Evolutionary conservation across 2,888 invertebrate species (phyloP), one percentile per base, ranked within the genome.

Genomic region (Pseudoips prasinana): DNA sequence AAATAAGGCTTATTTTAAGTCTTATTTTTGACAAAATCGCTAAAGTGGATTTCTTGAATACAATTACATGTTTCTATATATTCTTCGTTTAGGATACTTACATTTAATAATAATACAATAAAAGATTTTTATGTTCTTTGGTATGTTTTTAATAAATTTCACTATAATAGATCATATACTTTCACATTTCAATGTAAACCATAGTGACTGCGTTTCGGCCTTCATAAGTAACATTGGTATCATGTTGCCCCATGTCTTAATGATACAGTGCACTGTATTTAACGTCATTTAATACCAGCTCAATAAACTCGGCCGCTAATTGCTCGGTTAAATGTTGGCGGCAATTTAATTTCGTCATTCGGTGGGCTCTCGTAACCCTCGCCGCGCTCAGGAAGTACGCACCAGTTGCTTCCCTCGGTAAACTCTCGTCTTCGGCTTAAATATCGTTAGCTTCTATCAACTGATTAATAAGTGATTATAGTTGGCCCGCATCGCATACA

Each of bases 321-420:
- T 69, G 69, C 65, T 65, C 51, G 49, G 58, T 59, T 66, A 63
- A 63, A 64, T 46, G 45, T 68, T 63, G 63, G 58, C 58, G 57
- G 56, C 74, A 71, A 76, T 74, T 73, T 70, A 71, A 70, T 74
- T 68, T 71, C 63, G 64, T 64, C 63, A 53, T 53, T 54, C 46
- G 48, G 14, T 34, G 37, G 28, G 46, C 29, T 42, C 37, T 41
- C 48, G 47, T 50, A 58, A 56, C 64, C 64, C 62, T 58, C 57
- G 40, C 32, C 35, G 33, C 33, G 39, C 46, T 33, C 52, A 68
- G 73, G 76, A 74, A 71, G 59, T 64, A 68, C 70, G 74, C 70
- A 61, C 58, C 60, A 65, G 52, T 74, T 67, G 51, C 51, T 67
- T 60, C 75, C 75, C 75, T 66, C 52, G 32, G 53, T 55, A 52